phyloP scores from a whole-genome alignment of 2,113 vertebrate genomes.

The Mirounga angustirostris region DNA sequence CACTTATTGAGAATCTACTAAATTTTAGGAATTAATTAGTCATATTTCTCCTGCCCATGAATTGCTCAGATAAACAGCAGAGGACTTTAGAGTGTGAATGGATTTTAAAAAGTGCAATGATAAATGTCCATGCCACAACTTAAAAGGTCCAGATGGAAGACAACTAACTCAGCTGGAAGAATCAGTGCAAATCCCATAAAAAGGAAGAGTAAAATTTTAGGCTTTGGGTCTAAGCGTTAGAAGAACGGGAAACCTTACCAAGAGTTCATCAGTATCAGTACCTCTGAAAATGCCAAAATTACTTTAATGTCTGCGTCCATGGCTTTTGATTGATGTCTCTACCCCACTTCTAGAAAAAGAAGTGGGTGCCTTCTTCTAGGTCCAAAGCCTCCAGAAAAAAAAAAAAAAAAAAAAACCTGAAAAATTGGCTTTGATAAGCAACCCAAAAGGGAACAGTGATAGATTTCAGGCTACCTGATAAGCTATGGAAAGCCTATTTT shows the following conservation, averaged over 20 bases:
- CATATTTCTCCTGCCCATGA: not conserved
- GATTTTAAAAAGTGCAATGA: not conserved
- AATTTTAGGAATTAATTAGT: slow-evolving; percentile 17
- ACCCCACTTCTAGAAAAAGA: not conserved
- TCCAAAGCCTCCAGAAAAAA: not conserved
- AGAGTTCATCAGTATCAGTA: not conserved
- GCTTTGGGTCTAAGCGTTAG: not conserved
- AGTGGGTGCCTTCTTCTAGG: fast-evolving
- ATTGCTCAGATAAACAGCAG: not conserved
- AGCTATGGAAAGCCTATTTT: not conserved
- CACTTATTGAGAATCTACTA: not conserved
- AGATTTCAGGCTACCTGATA: not conserved
- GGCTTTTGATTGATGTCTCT: not conserved
- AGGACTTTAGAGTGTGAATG: not conserved
- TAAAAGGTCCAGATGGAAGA: not conserved
- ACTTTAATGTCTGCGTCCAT: not conserved
- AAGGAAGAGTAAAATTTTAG: not conserved
- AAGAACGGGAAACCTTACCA: not conserved
- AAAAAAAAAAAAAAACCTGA: not conserved
- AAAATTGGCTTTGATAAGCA: not conserved
- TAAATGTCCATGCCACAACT: not conserved
- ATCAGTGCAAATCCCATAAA: not conserved
- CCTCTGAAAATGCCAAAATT: not conserved
- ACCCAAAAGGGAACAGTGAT: not conserved
- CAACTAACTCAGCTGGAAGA: not conserved